Conservation (phyloP, 2,113 vertebrate genomes). For the Gyps fulvus region DNA sequence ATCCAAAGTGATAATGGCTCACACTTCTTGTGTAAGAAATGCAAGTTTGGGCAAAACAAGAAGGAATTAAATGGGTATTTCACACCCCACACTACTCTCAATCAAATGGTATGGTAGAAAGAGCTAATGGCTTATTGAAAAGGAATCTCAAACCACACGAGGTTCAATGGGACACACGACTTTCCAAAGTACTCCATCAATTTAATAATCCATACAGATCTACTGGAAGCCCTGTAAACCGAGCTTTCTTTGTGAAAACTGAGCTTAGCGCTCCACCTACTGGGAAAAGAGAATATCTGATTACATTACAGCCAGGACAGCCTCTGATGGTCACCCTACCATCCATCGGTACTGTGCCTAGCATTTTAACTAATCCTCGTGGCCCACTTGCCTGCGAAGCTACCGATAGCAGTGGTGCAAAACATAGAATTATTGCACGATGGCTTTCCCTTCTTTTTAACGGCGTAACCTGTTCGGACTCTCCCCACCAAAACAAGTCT, state of each 20-base stretch:
- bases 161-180: too few species aligned
- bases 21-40: too few species aligned
- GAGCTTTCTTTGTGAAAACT: neutral
- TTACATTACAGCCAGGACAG: neutral
- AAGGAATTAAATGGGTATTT: neutral
- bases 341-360: too few species aligned
- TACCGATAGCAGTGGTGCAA: neutral
- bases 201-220: neutral
- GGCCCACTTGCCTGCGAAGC: neutral
- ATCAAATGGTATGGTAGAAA: neutral
- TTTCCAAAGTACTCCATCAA: neutral
- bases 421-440: neutral
- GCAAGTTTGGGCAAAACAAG: neutral
- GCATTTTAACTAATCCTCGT: too few species aligned
- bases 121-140: neutral
- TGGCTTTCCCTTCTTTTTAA: neutral
- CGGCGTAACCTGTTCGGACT: neutral
- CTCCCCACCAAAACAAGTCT: neutral
- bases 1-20: too few species aligned
- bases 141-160: neutral
- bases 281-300: neutral
- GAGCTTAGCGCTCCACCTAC: neutral
- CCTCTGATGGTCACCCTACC: neutral
- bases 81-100: neutral
- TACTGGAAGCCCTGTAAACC: neutral